Conservation (phyloP, 2,797 vertebrate genomes). For the Dipus sagitta region DNA sequence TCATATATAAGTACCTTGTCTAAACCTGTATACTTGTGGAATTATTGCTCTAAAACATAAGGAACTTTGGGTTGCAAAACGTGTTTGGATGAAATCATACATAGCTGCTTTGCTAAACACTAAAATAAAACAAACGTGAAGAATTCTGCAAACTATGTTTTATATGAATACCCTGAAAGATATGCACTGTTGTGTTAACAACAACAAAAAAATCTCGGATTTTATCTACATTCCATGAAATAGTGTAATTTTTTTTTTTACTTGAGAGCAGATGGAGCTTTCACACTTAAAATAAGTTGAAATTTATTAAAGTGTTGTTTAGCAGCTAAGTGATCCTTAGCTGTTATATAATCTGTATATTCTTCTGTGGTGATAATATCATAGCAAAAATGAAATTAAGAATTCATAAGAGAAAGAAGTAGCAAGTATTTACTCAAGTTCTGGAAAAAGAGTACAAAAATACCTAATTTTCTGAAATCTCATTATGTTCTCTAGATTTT, state of each 20-base stretch:
- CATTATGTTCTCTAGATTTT: not conserved
- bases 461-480: not conserved
- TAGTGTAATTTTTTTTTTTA: not conserved
- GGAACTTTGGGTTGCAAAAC: not conserved
- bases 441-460: not conserved
- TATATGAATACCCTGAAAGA: not conserved
- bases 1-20: not conserved
- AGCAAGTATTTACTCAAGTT: not conserved
- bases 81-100: not conserved
- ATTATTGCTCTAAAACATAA: not conserved
- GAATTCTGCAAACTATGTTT: not conserved
- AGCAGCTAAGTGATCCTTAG: not conserved
- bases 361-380: not conserved
- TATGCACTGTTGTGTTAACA: not conserved
- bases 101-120: not conserved
- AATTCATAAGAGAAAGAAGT: not conserved
- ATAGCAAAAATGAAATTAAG: not conserved
- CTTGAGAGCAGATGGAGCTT: not conserved
- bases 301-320: constrained; percentile 28
- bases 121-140: not conserved
- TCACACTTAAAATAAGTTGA: not conserved
- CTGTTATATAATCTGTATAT: not conserved
- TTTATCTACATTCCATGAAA: not conserved
- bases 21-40: not conserved
- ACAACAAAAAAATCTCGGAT: not conserved